Base-by-base conservation (phyloP, 2,797 vertebrate species). In the Coranthus polyacanthus region DNA sequence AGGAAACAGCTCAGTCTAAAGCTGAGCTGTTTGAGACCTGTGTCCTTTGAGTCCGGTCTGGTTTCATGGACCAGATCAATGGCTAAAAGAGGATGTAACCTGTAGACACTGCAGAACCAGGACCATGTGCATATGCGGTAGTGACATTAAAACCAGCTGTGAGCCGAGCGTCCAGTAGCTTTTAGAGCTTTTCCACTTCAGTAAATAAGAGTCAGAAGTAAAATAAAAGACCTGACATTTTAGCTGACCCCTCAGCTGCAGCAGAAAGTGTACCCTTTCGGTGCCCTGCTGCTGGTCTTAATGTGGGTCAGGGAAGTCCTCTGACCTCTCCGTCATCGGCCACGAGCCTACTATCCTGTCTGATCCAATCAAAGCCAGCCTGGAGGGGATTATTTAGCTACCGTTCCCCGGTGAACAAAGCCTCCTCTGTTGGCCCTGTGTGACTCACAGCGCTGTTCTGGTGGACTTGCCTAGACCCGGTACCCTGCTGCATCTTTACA, bases 321-420 rank as follows among this genome's bases (percentile, higher is more conserved):
- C 65, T 12, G 60, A 52, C 36, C 62, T 59, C 37, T 2, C 9
- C 2, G 38, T 63, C 50, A 29, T 61, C 17, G 12, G 75, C 74
- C 57, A 39, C 12, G 22, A 58, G 63, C 32, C 69, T 20, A 45
- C 77, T 71, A 70, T 86, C 83, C 80, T 59, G 77, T 81, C 83
- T 85, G 76, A 86, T 83, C 87, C 88, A 90, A 92, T 92, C 90
- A 90, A 82, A 88, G 67, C 79, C 24, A 10, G 68, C 82, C 82
- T 72, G 38, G 18, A 57, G 75, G 70, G 73, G 87, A 88, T 90
- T 89, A 86, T 68, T 60, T 37, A 37, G 45, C 74, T 24, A 15
- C 47, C 26, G 12, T 52, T 60, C 47, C 44, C 46, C 29, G 3
- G 22, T 52, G 68, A 71, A 90, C 87, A 89, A 81, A 87, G 86